Percentiles rank a stretch among this genome's conserved stretches.
Evolutionary conservation across 2,113 vertebrate species (phyloP).

Genomic region (Rhipidura dahli): DNA sequence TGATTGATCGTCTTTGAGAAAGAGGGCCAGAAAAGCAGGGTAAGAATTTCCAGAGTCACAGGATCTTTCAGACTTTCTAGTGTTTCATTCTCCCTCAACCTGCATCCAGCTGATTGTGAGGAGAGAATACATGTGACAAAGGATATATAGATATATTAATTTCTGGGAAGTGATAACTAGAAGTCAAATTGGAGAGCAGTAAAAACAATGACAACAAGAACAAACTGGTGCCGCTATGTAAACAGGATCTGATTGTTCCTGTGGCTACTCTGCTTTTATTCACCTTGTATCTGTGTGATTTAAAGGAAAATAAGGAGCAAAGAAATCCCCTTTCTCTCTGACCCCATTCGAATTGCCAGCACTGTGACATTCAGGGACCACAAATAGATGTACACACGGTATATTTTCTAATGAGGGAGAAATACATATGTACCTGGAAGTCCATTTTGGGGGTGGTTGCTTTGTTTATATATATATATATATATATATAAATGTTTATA

Average conservation of each 20-base stretch:
- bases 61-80: not conserved
- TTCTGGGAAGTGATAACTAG: not conserved
- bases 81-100: not conserved
- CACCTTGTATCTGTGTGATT: not conserved
- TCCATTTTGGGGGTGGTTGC: not conserved
- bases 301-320: not conserved
- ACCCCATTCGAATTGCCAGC: not conserved
- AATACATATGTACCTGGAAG: not conserved
- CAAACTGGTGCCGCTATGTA: accelerated
- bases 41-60: not conserved
- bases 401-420: not conserved
- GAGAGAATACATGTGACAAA: not conserved
- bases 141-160: not conserved
- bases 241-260: not conserved
- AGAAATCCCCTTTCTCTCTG: not conserved
- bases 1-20: not conserved
- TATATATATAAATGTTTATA: slow-evolving; percentile 54
- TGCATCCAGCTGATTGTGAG: not conserved
- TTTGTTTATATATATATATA: slow-evolving; percentile 4
- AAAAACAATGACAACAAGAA: not conserved
- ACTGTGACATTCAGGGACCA: slow-evolving; percentile 32
- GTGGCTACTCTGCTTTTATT: not conserved
- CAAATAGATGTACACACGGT: not conserved
- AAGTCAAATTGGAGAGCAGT: not conserved
- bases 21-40: not conserved